Percentiles rank a stretch among this genome's conserved stretches.
phyloP scores from a whole-genome alignment of 1,140 invertebrate species.

The Drosophila subpulchrella region DNA sequence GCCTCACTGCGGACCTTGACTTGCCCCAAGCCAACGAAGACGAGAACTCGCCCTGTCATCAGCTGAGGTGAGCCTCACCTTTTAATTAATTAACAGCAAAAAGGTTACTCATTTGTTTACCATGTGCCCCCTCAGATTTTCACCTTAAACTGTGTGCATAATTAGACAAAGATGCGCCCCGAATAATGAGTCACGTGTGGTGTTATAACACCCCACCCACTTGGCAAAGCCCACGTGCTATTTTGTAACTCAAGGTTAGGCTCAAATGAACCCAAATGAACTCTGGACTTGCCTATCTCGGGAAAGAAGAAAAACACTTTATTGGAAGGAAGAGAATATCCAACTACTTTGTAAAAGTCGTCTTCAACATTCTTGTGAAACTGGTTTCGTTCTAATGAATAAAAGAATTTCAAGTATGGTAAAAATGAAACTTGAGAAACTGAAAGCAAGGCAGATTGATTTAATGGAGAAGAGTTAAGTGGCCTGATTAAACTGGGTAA shows the following conservation, averaged over 20 bases:
- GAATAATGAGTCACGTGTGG: slow-evolving; percentile 45
- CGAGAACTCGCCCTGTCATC: slow-evolving; percentile 37
- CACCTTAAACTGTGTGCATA: slow-evolving; percentile 28
- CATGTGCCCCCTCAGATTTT: slow-evolving; percentile 12
- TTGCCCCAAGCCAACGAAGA: slow-evolving; percentile 28
- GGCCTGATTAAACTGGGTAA: neutral
- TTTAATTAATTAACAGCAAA: slow-evolving; percentile 47
- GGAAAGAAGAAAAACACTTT: slow-evolving; percentile 22
- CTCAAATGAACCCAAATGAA: slow-evolving; percentile 49
- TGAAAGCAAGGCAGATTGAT: slow-evolving; percentile 27
- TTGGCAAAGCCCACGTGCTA: slow-evolving; percentile 17
- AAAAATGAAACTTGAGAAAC: slow-evolving; percentile 7
- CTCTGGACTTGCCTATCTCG: slow-evolving; percentile 38
- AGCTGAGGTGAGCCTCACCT: slow-evolving; percentile 40
- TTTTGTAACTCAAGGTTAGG: slow-evolving; percentile 50
- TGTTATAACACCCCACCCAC: slow-evolving; percentile 10
- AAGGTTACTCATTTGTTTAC: slow-evolving; percentile 38
- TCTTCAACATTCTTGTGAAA: slow-evolving; percentile 25
- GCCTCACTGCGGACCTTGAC: slow-evolving; percentile 43
- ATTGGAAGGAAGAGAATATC: neutral
- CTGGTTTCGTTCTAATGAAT: slow-evolving; percentile 32
- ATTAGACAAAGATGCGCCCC: slow-evolving; percentile 47
- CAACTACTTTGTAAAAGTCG: slow-evolving; percentile 20
- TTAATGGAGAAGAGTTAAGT: slow-evolving; percentile 16
- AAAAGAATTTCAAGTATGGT: slow-evolving; percentile 12